Conservation (phyloP, 64 coral and sea anemone species). For the Trachythela sp. region DNA sequence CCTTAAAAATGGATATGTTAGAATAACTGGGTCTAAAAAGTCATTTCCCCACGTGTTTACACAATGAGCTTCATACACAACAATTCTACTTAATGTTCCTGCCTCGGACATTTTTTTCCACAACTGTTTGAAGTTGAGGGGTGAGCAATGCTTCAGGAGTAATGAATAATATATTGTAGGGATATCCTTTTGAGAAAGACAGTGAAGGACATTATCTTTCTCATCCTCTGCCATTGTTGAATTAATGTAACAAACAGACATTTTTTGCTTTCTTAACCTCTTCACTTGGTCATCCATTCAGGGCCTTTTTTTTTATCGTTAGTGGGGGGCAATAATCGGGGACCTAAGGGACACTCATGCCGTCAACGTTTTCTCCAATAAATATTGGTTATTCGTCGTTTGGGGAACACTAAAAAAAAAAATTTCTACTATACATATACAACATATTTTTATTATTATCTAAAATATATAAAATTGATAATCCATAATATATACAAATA, state of each 20-base stretch:
- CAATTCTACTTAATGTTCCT: background rate
- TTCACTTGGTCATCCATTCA: conserved; percentile 29
- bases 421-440: too few relatives aligned
- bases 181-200: background rate
- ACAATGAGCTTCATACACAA: conserved; percentile 16
- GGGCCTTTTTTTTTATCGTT: too few relatives aligned
- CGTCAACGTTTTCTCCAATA: too few relatives aligned
- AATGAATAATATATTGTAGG: background rate
- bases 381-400: too few relatives aligned
- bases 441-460: too few relatives aligned
- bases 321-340: too few relatives aligned
- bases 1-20: background rate
- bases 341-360: too few relatives aligned
- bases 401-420: too few relatives aligned
- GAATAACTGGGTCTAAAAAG: conserved; percentile 28
- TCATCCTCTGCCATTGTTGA: conserved; percentile 22
- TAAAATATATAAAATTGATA: too few relatives aligned
- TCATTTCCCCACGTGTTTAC: background rate
- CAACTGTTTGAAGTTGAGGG: background rate
- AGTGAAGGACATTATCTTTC: background rate
- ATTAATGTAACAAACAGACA: conserved; percentile 26
- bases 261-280: background rate
- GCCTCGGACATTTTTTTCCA: background rate
- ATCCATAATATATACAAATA: too few relatives aligned
- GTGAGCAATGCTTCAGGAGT: conserved; percentile 24